phyloP scores from a whole-genome alignment of 2,888 invertebrate species.

The Ephialtes manifestator region DNA sequence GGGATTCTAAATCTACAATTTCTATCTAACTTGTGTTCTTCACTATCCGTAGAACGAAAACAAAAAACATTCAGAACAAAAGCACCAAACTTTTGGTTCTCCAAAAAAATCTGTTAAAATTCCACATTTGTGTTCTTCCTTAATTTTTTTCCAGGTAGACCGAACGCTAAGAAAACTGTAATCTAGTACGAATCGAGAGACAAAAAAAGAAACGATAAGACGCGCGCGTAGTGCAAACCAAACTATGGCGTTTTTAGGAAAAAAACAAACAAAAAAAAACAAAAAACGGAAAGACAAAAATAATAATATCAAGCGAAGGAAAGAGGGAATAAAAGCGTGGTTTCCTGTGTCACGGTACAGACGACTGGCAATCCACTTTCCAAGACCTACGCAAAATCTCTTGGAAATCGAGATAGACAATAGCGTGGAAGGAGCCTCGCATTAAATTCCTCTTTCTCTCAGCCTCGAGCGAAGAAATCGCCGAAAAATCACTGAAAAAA shows the following conservation, averaged over 20 bases:
- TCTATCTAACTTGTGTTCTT: conserved; percentile 22
- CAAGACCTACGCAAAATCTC: conserved; percentile 29
- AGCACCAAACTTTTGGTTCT: not conserved
- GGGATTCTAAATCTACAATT: conserved; percentile 10
- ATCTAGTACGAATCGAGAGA: conserved; percentile 76
- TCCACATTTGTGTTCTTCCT: conserved; percentile 76
- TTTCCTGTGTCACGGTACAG: conserved; percentile 82
- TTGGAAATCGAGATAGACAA: conserved; percentile 52
- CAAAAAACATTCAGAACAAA: conserved; percentile 24
- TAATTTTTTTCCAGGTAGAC: conserved; percentile 84
- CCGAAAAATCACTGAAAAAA: not conserved
- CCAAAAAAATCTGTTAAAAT: conserved; percentile 54
- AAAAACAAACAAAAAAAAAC: conserved; percentile 54
- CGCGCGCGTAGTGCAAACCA: conserved; percentile 54
- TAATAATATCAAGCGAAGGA: conserved; percentile 65
- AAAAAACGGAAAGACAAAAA: conserved; percentile 64
- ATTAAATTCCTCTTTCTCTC: conserved; percentile 56
- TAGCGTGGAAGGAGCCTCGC: conserved; percentile 52
- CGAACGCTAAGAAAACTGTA: conserved; percentile 80
- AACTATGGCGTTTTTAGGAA: conserved; percentile 35
- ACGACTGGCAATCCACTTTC: conserved; percentile 72
- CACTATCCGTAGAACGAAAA: conserved; percentile 23
- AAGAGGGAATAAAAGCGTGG: conserved; percentile 70
- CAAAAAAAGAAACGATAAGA: conserved; percentile 57
- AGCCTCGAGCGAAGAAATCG: conserved; percentile 14